phyloP scores from a whole-genome alignment of 2,797 vertebrate genomes.

The Gadopsis marmoratus region DNA sequence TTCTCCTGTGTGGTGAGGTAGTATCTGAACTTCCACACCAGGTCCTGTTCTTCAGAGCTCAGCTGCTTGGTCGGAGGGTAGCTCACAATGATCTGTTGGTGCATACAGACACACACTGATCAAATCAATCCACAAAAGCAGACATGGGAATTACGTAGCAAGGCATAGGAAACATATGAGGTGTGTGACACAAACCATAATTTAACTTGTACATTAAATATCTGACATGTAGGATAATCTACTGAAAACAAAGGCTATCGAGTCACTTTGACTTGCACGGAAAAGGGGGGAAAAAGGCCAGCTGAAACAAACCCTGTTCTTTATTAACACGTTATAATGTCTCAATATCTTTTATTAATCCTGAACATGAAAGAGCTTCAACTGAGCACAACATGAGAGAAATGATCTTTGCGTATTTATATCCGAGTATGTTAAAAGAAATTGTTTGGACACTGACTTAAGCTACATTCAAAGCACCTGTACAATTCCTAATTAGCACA shows the following conservation, averaged over 20 bases:
- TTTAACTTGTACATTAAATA: not conserved
- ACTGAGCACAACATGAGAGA: not conserved
- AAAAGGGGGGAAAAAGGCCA: not conserved
- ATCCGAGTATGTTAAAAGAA: not conserved
- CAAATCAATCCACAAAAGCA: not conserved
- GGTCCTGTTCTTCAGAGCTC: constrained; percentile 97
- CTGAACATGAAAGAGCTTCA: not conserved
- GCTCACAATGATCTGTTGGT: constrained; percentile 94
- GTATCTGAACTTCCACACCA: constrained; percentile 99
- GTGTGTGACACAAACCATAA: not conserved
- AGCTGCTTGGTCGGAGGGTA: constrained; percentile 98
- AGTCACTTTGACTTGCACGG: not conserved
- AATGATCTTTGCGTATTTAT: not conserved
- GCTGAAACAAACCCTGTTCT: not conserved
- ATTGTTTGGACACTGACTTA: not conserved
- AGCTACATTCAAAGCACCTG: constrained; percentile 1
- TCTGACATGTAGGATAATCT: not conserved
- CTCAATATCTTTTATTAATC: not conserved
- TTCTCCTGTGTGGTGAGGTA: constrained; percentile 99
- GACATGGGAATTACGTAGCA: not conserved
- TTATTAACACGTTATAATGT: not conserved
- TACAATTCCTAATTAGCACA: not conserved
- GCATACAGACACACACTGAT: constrained; percentile 9
- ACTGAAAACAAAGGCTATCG: not conserved
- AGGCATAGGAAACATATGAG: not conserved